Base-by-base conservation (phyloP, 2,797 vertebrate species). In the Graptemys geographica region DNA sequence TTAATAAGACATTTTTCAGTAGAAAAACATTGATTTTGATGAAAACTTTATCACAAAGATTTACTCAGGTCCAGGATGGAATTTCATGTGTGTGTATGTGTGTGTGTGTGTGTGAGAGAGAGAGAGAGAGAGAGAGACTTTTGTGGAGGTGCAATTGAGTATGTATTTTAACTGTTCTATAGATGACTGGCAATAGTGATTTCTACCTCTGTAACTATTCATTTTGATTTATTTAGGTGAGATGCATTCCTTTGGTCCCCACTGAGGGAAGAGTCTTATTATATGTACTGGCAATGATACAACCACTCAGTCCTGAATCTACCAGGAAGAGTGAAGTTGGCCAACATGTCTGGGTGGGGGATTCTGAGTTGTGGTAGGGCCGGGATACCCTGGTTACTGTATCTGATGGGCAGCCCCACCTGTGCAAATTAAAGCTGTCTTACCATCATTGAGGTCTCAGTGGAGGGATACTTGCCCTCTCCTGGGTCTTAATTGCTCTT, bases 311-410 rank as follows among this genome's bases (percentile, higher is more conserved):
- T 47, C 5, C 55, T 57, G 37, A 59, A 28, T 59, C 18, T 44
- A 59, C 19, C 19, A 41, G 28, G 41, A 56, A 82, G 9, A 56
- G 25, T 41, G 25, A 81, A 81, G 27, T 15, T 8, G 23, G 12
- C 21, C 11, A 5, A 59, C 18, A 27, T 0, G 0, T 53, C 72
- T 25, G 0, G 65, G 55, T 18, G 41, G 3, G 1, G 44, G 86
- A 79, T 90, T 57, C 79, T 49, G 49, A 7, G 10, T 23, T 90
- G 41, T 90, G 47, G 11, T 76, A 33, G 87, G 44, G 5, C 1
- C 79, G 33, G 13, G 1, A 2, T 13, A 59, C 57, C 57, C 57
- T 59, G 15, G 47, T 94, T 8, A 5, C 11, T 31, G 11, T 23
- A 3, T 88, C 11, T 84, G 0, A 59, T 55, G 21, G 86, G 47